A percentile compares a stretch with the other conserved stretches of the same genome.
Evolutionary conservation across 2,113 vertebrate genomes (phyloP).

Genomic region (Perognathus longimembris): DNA sequence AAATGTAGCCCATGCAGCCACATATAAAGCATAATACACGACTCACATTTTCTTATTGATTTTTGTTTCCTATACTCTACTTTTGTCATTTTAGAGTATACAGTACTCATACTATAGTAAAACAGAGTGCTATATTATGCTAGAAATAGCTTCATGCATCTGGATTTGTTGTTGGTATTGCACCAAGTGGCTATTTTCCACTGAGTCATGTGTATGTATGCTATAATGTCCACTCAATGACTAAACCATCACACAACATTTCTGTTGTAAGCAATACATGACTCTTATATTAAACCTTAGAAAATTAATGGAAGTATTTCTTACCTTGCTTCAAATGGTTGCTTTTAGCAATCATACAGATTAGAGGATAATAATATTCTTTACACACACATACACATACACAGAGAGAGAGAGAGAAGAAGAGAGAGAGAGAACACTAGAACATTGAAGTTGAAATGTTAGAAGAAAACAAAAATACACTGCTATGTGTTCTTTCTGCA

Average conservation of each 20-base stretch:
- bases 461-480: slow-evolving; percentile 16
- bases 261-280: background rate
- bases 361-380: background rate
- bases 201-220: background rate
- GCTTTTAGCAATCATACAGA: background rate
- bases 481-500: background rate
- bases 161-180: too few species aligned
- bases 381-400: background rate
- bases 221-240: background rate
- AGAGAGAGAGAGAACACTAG: background rate
- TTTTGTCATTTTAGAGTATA: background rate
- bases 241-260: background rate
- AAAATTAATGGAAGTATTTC: slow-evolving; percentile 53
- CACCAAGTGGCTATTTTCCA: too few species aligned
- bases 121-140: background rate
- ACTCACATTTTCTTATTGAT: background rate
- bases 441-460: slow-evolving; percentile 22
- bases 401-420: too few species aligned
- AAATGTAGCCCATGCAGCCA: background rate
- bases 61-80: background rate
- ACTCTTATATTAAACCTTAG: slow-evolving; percentile 5
- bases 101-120: background rate
- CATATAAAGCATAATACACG: background rate
- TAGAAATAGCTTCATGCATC: background rate
- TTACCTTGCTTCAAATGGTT: slow-evolving; percentile 13